A percentile compares a stretch with the other conserved stretches of the same genome.
These are phyloP conservation scores for Aphelocoma californica DNA, from an alignment of 2,797 vertebrate genomes.

Conservation along the genomic window DNA sequence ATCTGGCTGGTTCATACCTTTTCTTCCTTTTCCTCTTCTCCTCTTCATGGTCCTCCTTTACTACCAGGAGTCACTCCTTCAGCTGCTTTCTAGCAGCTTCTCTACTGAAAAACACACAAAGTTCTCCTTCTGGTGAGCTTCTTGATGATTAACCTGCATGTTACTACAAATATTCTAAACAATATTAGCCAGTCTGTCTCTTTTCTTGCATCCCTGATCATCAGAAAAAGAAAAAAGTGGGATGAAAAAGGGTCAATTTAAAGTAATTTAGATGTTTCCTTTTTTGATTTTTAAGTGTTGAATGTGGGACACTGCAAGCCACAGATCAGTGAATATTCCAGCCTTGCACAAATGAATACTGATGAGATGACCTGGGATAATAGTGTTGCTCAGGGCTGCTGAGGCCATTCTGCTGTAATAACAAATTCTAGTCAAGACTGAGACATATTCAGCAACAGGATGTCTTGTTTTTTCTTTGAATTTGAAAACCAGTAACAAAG, in stretches of 20 bases:
- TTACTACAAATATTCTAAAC: not conserved
- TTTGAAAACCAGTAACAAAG: not conserved
- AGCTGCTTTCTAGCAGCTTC: not conserved
- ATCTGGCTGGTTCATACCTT: not conserved
- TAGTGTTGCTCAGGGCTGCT: rapidly evolving
- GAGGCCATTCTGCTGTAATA: not conserved
- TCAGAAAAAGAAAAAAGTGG: not conserved
- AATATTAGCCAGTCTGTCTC: not conserved
- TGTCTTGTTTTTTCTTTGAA: not conserved
- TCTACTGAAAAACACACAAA: not conserved
- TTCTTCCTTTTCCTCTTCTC: not conserved
- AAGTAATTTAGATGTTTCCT: not conserved
- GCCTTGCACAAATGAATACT: not conserved
- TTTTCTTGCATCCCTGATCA: not conserved
- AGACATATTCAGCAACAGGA: not conserved
- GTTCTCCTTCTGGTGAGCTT: not conserved
- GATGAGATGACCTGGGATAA: not conserved
- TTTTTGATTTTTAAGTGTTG: not conserved
- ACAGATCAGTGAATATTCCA: not conserved
- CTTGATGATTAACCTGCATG: not conserved
- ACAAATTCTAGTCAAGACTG: not conserved
- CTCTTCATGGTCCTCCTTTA: not conserved
- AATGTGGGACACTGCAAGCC: not conserved
- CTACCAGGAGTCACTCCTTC: not conserved
- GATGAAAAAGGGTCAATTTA: not conserved